These are phyloP conservation scores for Lysandra coridon DNA, from an alignment of 2,888 invertebrate species.

Conservation along the genomic window DNA sequence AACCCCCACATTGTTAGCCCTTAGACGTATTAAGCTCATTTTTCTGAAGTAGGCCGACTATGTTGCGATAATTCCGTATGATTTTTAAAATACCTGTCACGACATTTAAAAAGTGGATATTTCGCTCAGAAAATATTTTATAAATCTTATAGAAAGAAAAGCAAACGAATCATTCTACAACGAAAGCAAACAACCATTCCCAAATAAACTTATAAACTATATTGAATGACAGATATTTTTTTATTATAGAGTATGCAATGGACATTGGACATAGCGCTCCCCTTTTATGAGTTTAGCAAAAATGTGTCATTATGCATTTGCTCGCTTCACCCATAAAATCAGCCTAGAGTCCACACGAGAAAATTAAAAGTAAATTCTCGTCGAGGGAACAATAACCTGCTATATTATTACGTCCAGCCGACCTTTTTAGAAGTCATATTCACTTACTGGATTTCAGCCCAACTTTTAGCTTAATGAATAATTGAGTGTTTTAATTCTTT, in stretches of 20 bases:
- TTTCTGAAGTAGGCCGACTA: too few relatives aligned
- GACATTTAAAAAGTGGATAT: too few relatives aligned
- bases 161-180: too few relatives aligned
- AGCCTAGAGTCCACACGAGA: conserved; percentile 13
- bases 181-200: too few relatives aligned
- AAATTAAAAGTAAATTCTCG: conserved; percentile 19
- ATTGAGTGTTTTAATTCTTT: not conserved
- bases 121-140: too few relatives aligned
- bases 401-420: not conserved
- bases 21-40: too few relatives aligned
- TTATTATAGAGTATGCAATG: not conserved
- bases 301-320: conserved; percentile 7
- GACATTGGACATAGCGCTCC: not conserved
- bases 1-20: too few relatives aligned
- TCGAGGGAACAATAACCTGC: not conserved
- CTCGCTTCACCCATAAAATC: not conserved
- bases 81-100: too few relatives aligned
- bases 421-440: conserved; percentile 26
- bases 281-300: not conserved
- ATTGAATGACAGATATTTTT: not conserved
- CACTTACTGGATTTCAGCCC: not conserved
- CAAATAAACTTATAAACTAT: not conserved
- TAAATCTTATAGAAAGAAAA: too few relatives aligned
- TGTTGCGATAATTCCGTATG: too few relatives aligned
- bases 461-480: not conserved